Conservation (phyloP, 1,140 invertebrate genomes). For the Calliphora vicina region DNA sequence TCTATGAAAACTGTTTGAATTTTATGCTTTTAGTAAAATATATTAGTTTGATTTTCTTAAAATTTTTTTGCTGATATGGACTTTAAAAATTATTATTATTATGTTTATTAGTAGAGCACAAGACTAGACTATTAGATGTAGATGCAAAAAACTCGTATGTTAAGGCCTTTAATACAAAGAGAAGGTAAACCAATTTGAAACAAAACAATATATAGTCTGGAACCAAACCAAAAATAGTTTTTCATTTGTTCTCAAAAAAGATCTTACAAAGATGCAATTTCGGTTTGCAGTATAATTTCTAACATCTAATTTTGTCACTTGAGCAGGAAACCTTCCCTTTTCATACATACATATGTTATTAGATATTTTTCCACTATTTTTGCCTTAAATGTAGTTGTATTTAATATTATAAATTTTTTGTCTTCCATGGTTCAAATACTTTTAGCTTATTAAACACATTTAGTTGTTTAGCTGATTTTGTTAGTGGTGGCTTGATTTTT, state of each 20-base stretch:
- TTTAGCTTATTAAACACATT: not conserved
- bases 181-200: not conserved
- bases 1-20: not conserved
- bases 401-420: not conserved
- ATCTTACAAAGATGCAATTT: no score
- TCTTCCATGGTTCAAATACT: not conserved
- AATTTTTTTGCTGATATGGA: not conserved
- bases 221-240: no score
- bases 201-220: not conserved
- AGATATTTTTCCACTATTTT: not conserved
- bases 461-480: not conserved
- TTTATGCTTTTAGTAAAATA: not conserved
- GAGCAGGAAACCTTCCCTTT: not conserved
- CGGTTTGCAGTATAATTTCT: no score
- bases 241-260: no score
- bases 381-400: not conserved
- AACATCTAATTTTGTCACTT: no score
- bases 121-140: not conserved
- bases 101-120: conserved; percentile 13
- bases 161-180: not conserved
- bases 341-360: not conserved
- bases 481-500: no score
- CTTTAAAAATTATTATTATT: not conserved
- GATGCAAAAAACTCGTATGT: not conserved
- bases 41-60: not conserved